These are phyloP conservation scores for Meloidogyne chitwoodi DNA, from an alignment of 1,140 invertebrate species.

Conservation along the genomic window DNA sequence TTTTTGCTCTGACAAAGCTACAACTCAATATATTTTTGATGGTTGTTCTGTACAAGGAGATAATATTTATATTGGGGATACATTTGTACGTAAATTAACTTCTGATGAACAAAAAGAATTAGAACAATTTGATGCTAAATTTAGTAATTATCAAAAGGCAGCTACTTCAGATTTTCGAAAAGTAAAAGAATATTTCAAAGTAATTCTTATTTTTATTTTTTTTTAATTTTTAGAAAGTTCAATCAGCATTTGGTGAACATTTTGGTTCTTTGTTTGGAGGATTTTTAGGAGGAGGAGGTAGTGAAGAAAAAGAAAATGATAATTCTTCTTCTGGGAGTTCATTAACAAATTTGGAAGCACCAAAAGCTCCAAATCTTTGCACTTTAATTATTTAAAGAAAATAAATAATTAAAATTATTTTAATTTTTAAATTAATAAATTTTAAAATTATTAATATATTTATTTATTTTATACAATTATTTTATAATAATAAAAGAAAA, in stretches of 20 bases:
- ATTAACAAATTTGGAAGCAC: slow-evolving; percentile 30
- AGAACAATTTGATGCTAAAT: slow-evolving; percentile 42
- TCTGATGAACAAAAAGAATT: slow-evolving; percentile 45
- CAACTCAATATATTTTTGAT: slow-evolving; percentile 56
- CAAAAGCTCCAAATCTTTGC: slow-evolving; percentile 46
- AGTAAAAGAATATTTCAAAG: too few species aligned
- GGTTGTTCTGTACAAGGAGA: slow-evolving; percentile 50
- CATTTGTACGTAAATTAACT: slow-evolving; percentile 47
- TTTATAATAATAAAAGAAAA: too few species aligned
- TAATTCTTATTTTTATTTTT: too few species aligned
- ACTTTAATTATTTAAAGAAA: slow-evolving; percentile 40
- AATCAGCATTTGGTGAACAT: slow-evolving; percentile 38
- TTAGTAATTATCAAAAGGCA: slow-evolving; percentile 42
- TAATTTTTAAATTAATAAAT: too few species aligned
- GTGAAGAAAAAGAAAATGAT: slow-evolving; percentile 18
- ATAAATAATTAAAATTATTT: not conserved
- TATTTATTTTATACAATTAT: too few species aligned
- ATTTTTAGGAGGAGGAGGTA: slow-evolving; percentile 7
- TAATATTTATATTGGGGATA: slow-evolving; percentile 52
- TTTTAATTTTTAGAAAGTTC: slow-evolving; percentile 19
- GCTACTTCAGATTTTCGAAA: slow-evolving; percentile 27
- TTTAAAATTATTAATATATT: too few species aligned
- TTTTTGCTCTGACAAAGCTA: slow-evolving; percentile 50
- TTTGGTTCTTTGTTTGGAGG: slow-evolving; percentile 34
- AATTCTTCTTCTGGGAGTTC: not conserved